Percentiles rank a stretch among this genome's conserved stretches.
Conservation (phyloP, 2,797 vertebrate genomes). For the Microhierax caerulescens region DNA sequence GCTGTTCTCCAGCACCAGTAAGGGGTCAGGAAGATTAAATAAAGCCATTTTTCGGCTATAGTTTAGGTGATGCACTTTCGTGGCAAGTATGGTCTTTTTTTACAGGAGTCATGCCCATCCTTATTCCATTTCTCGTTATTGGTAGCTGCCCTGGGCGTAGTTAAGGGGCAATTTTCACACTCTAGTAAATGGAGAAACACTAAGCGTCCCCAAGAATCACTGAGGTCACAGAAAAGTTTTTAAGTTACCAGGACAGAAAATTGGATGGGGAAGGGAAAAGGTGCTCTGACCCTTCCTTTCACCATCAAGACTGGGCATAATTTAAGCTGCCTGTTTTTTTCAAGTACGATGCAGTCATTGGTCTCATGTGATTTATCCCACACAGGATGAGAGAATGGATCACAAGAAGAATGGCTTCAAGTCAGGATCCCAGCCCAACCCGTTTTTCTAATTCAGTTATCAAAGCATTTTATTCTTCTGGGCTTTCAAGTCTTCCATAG, state of each 20-base stretch:
- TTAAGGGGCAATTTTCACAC: neutral
- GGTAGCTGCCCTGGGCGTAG: neutral
- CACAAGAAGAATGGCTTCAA: neutral
- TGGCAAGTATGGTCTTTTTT: neutral
- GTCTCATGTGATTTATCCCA: neutral
- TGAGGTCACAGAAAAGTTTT: neutral
- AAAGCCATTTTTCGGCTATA: neutral
- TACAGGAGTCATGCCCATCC: too few species aligned
- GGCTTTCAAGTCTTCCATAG: neutral
- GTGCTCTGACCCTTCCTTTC: neutral
- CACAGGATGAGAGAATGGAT: neutral
- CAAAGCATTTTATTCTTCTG: neutral
- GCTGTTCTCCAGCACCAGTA: neutral
- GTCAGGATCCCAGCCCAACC: neutral
- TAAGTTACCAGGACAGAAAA: neutral
- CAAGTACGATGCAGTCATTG: neutral
- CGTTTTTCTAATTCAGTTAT: neutral
- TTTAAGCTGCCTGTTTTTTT: neutral
- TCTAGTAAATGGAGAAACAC: neutral
- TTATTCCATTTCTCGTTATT: neutral
- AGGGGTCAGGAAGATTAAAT: neutral
- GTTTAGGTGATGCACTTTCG: neutral
- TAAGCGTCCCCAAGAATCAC: neutral
- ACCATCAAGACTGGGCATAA: neutral
- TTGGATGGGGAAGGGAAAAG: neutral